Evolutionary conservation across 2,888 invertebrate species (phyloP), one percentile per base, ranked within the genome.

Genomic region (Poecilus cupreus): DNA sequence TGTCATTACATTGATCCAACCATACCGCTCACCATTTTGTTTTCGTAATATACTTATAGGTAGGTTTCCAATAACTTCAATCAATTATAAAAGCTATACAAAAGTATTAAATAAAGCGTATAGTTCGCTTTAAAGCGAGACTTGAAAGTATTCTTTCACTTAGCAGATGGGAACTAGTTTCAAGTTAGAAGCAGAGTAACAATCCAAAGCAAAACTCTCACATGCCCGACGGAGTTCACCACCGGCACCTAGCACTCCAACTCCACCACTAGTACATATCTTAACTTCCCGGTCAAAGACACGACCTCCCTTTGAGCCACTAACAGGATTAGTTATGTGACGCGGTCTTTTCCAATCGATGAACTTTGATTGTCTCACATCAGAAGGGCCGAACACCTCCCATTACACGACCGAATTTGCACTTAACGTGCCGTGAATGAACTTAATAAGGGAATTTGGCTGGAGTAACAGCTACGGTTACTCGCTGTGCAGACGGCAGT

Each of bases 361-460:
- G 77, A 77, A 77, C 77, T 77, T 77, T 77, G 77, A 77, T 77
- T 77, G 77, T 64, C 46, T 77, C 77, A 43, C 77, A 64, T 77
- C 77, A 60, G 60, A 64, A 64, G 77, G 76, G 64, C 57, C 77
- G 43, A 77, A 77, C 77, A 77, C 77, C 77, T 77, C 26, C 39
- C 60, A 77, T 77, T 77, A 77, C 77, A 77, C 77, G 64, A 77
- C 43, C 60, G 60, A 77, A 51, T 75, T 77, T 77, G 60, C 24
- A 77, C 60, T 60, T 64, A 77, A 77, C 64, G 77, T 64, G 24
- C 77, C 77, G 60, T 64, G 77, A 77, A 77, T 77, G 77, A 77
- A 77, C 64, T 77, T 77, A 77, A 77, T 77, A 77, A 77, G 77
- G 54, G 57, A 24, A 32, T 54, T 76, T 57, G 10, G 54, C 32